Evolutionary conservation across 2,113 vertebrate genomes (phyloP).

Genomic region (Scomber japonicus): DNA sequence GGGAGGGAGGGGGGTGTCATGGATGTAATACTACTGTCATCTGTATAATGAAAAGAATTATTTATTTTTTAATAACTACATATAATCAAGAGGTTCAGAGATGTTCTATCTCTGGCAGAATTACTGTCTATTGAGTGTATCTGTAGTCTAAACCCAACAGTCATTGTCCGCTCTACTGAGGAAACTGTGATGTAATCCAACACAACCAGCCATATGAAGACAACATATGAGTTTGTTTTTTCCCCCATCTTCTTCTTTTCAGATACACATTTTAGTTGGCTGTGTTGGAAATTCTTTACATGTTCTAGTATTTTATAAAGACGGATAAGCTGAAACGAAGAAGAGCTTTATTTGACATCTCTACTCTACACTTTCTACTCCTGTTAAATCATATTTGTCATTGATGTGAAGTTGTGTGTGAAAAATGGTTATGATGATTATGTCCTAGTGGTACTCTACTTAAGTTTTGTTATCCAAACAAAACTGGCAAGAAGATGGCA

Average conservation of each 20-base stretch:
- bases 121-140: constrained; percentile 46
- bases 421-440: constrained; percentile 31
- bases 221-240: constrained; percentile 5
- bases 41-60: constrained; percentile 80
- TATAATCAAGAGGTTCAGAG: constrained; percentile 47
- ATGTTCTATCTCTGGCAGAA: constrained; percentile 39
- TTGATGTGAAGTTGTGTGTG: constrained; percentile 75
- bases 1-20: constrained; percentile 33
- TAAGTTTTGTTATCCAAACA: constrained; percentile 49
- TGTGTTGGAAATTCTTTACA: constrained; percentile 38
- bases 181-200: constrained; percentile 58
- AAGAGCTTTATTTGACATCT: constrained; percentile 66
- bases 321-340: constrained; percentile 47
- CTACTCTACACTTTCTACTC: constrained; percentile 62
- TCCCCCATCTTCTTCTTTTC: background rate
- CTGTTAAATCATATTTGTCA: constrained; percentile 67
- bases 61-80: constrained; percentile 83
- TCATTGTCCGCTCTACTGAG: constrained; percentile 57
- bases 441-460: constrained; percentile 69
- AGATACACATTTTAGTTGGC: constrained; percentile 33
- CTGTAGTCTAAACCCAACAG: constrained; percentile 39
- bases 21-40: constrained; percentile 81
- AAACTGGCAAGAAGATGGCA: constrained; percentile 26
- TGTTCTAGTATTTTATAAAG: constrained; percentile 52
- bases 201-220: constrained; percentile 45